Conservation (phyloP, 2,113 vertebrate genomes). For the Mixornis gularis region DNA sequence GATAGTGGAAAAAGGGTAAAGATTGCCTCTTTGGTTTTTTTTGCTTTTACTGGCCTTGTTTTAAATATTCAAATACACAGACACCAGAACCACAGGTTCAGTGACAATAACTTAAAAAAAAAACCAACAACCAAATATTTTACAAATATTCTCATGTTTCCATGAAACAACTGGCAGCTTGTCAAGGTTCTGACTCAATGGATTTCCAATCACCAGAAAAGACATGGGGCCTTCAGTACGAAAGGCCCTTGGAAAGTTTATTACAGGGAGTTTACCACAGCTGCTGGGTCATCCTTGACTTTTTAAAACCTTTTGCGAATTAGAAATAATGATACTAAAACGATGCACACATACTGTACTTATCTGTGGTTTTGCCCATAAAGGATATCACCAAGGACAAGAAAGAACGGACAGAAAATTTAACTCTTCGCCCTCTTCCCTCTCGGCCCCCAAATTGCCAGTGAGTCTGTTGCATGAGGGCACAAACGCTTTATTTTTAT, state of each 20-base stretch:
- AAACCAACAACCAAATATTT: not conserved
- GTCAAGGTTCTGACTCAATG: not conserved
- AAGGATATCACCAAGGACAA: constrained; percentile 3
- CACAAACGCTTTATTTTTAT: not conserved
- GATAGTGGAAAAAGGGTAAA: not conserved
- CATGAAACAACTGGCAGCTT: not conserved
- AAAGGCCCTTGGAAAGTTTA: not conserved
- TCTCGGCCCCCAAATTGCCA: not conserved
- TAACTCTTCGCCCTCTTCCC: not conserved
- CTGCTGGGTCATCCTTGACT: not conserved
- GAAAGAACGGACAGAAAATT: not conserved
- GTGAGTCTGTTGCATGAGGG: not conserved
- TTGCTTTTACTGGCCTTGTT: not conserved
- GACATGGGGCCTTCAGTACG: not conserved
- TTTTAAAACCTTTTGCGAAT: not conserved
- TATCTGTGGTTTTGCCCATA: not conserved
- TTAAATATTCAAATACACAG: not conserved
- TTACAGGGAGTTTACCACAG: not conserved
- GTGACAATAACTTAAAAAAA: not conserved
- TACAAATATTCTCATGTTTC: not conserved
- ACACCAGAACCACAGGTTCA: not conserved
- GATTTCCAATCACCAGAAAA: not conserved
- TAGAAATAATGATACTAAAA: not conserved
- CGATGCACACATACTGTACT: not conserved
- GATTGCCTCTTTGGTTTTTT: not conserved